Evolutionary conservation across 2,797 vertebrate species (phyloP), one percentile per base, ranked within the genome.

Genomic region (Hyperoplus lanceolatus): DNA sequence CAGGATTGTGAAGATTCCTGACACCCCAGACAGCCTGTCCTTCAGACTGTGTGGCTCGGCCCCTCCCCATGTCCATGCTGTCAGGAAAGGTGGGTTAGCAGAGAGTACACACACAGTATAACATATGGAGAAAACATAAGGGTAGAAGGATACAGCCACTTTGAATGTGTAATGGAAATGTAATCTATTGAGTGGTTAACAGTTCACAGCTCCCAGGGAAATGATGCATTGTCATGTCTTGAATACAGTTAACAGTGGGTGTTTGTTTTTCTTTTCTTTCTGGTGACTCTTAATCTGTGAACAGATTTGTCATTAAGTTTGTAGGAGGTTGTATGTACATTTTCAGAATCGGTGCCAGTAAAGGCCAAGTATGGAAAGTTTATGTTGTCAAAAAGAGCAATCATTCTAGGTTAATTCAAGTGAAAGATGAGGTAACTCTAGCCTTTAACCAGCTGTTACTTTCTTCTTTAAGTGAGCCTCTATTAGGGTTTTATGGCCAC

Each of bases 1-100:
- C 78, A 99, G 98, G 94, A 95, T 97, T 82, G 91, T 99, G 92
- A 99, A 97, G 94, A 93, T 99, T 86, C 97, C 97, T 0, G 98
- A 99, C 85, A 96, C 93, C 84, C 96, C 94, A 9, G 96, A 96
- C 71, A 93, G 91, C 51, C 94, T 99, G 81, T 96, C 97, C 83
- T 98, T 99, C 92, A 96, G 97, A 95, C 96, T 99, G 58, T 93
- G 92, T 1, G 97, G 98, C 83, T 95, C 93, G 16, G 88, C 94
- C 51, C 98, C 98, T 1, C 97, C 98, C 0, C 96, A 97, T 0
- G 93, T 99, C 80, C 96, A 96, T 0, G 97, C 98, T 1, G 97
- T 99, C 58, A 97, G 96, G 70, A 97, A 97, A 97, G 98, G 98
- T 99, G 78, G 93, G 95, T 54, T 45, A 62, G 6, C 13, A 45